Conservation (phyloP, 2,888 invertebrate species). For the Tineola bisselliella region DNA sequence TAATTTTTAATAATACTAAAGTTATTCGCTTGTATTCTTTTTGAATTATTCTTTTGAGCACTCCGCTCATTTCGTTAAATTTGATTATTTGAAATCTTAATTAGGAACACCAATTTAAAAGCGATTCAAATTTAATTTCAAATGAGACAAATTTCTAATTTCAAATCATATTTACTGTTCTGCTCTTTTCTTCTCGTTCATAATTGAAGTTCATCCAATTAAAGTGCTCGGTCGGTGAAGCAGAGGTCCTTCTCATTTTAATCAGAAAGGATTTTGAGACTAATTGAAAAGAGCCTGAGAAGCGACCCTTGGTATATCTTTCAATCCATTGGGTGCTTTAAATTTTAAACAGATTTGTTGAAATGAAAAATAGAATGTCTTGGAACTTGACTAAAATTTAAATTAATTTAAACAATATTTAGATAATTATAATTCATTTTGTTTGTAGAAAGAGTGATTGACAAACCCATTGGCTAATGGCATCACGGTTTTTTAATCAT, state of each 20-base stretch:
- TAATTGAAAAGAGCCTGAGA: slow-evolving; percentile 10
- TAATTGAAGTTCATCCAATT: slow-evolving; percentile 12
- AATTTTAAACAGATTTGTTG: neutral
- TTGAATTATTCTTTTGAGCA: neutral
- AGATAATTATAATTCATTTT: too few relatives aligned
- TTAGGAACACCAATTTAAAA: neutral
- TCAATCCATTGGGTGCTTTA: neutral
- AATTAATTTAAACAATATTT: too few relatives aligned
- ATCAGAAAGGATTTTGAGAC: slow-evolving; percentile 12
- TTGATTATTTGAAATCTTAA: neutral
- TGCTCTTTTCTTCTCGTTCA: slow-evolving; percentile 8
- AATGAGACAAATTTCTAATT: slow-evolving; percentile 1
- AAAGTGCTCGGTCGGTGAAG: slow-evolving; percentile 11
- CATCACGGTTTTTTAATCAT: too few relatives aligned
- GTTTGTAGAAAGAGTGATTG: too few relatives aligned
- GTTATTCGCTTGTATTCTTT: neutral
- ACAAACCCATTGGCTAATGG: too few relatives aligned
- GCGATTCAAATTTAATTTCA: slow-evolving; percentile 5
- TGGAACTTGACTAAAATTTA: neutral
- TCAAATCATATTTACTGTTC: slow-evolving; percentile 12
- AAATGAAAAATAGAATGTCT: neutral
- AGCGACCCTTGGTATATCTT: slow-evolving; percentile 4
- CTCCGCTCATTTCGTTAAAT: neutral
- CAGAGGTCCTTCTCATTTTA: slow-evolving; percentile 12
- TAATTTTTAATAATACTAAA: too few relatives aligned